Evolutionary conservation across 2,113 vertebrate genomes (phyloP).

Genomic region (Bombycilla garrulus): DNA sequence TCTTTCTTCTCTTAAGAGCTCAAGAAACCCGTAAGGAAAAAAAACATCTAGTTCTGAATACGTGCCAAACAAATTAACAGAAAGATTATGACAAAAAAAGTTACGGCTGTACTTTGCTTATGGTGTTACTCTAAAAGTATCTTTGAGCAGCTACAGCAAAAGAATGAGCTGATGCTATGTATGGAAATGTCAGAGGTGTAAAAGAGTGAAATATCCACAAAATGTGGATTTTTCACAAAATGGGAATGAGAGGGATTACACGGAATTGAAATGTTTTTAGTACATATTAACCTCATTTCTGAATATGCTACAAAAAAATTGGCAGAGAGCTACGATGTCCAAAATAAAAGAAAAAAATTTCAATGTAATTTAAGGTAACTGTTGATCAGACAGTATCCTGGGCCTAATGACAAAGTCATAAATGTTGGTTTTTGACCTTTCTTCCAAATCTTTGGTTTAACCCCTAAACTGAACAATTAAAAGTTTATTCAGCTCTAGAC

Average conservation of each 20-base stretch:
- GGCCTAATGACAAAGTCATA: neutral
- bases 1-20: neutral
- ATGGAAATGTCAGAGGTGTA: neutral
- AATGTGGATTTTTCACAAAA: neutral
- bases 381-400: neutral
- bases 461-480: neutral
- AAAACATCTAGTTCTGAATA: neutral
- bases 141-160: neutral
- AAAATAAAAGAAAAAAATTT: neutral
- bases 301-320: neutral
- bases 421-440: neutral
- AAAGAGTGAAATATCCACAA: neutral
- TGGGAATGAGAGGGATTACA: neutral
- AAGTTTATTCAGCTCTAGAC: neutral
- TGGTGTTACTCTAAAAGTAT: neutral
- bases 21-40: neutral
- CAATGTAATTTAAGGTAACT: neutral
- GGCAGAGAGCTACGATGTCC: neutral
- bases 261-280: neutral
- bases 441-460: neutral
- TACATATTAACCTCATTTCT: neutral
- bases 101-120: neutral
- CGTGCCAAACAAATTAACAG: neutral
- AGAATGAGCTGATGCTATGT: neutral
- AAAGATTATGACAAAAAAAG: neutral